phyloP scores from a whole-genome alignment of 2,888 invertebrate genomes.

The Tachina grossa region DNA sequence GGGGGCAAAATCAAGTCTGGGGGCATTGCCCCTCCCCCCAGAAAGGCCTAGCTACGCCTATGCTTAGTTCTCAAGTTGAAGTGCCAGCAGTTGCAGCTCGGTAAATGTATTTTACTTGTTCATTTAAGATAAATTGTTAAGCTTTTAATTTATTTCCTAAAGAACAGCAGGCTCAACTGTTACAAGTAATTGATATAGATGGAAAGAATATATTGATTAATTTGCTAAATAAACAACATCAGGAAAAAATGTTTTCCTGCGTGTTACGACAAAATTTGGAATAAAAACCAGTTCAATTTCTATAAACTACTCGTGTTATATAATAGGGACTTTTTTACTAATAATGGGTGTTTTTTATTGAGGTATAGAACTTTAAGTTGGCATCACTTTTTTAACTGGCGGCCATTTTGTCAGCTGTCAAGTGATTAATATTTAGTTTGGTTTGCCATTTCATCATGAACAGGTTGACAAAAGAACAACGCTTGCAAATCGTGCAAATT shows the following conservation, averaged over 20 bases:
- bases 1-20: too few relatives aligned
- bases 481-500: too few relatives aligned
- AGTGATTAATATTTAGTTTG: too few relatives aligned
- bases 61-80: slow-evolving; percentile 11
- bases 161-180: slow-evolving; percentile 14
- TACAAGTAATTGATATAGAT: slow-evolving; percentile 37
- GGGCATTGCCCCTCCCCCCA: too few relatives aligned
- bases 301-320: slow-evolving; percentile 28
- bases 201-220: slow-evolving; percentile 60
- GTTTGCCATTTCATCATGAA: too few relatives aligned
- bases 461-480: too few relatives aligned
- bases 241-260: neutral
- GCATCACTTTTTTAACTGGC: too few relatives aligned
- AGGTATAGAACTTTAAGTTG: too few relatives aligned
- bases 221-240: slow-evolving; percentile 32
- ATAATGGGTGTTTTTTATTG: too few relatives aligned
- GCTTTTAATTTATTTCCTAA: slow-evolving; percentile 1
- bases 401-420: too few relatives aligned
- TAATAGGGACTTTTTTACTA: slow-evolving; percentile 36
- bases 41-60: too few relatives aligned
- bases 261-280: neutral
- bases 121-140: slow-evolving; percentile 30
- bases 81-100: neutral
- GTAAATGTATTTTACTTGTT: neutral
- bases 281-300: slow-evolving; percentile 37